phyloP scores from a whole-genome alignment of 2,888 invertebrate species.

The Ophion slaviceki region DNA sequence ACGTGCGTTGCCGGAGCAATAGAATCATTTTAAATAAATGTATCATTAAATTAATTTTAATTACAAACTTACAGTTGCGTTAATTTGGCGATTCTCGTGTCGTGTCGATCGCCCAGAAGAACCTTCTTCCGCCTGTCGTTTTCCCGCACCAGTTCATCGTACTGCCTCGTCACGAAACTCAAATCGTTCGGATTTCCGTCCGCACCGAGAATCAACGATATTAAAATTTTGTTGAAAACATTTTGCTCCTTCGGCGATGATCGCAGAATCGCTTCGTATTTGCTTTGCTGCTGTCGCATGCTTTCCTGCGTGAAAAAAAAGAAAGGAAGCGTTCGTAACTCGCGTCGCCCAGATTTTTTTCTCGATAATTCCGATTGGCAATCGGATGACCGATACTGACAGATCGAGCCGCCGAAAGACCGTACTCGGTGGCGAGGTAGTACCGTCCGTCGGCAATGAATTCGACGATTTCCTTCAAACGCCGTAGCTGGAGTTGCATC shows the following conservation, averaged over 20 bases:
- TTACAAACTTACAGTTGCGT: constrained; percentile 64
- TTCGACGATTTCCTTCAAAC: constrained; percentile 75
- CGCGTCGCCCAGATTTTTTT: background rate
- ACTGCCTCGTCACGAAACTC: constrained; percentile 70
- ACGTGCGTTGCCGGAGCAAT: too few relatives aligned
- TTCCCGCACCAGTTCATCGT: constrained; percentile 72
- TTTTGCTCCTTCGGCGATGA: constrained; percentile 71
- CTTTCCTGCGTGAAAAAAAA: constrained; percentile 70
- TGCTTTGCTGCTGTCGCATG: constrained; percentile 75
- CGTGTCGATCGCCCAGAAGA: constrained; percentile 69
- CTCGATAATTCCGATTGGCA: background rate
- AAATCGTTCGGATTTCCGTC: constrained; percentile 68
- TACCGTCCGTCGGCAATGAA: constrained; percentile 77
- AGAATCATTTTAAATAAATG: background rate
- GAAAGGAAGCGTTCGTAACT: background rate
- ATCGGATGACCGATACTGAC: constrained; percentile 71
- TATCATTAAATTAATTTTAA: background rate
- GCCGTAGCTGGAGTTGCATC: constrained; percentile 77
- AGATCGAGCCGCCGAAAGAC: constrained; percentile 74
- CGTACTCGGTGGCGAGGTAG: constrained; percentile 78
- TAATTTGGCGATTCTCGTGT: constrained; percentile 60
- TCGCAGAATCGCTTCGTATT: constrained; percentile 70
- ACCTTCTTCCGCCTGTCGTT: constrained; percentile 71
- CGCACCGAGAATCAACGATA: constrained; percentile 72
- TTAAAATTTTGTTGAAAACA: constrained; percentile 75